Percentiles rank a stretch among this genome's conserved stretches.
Evolutionary conservation across 2,888 invertebrate genomes (phyloP).

Genomic region (Hypolimnas misippus): DNA sequence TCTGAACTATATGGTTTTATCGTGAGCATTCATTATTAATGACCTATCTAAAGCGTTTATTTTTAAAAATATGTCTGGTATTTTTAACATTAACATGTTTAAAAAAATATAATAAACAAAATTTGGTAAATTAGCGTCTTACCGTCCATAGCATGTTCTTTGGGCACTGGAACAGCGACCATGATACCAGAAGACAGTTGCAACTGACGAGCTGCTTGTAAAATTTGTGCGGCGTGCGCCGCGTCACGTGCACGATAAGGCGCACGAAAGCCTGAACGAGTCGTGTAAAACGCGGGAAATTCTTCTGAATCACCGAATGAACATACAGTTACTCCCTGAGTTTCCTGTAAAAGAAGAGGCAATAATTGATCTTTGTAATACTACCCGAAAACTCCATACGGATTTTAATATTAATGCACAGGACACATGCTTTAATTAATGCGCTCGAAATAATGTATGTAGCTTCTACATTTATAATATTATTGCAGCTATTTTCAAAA

Average conservation of each 20-base stretch:
- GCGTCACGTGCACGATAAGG: constrained; percentile 88
- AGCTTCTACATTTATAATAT: no score
- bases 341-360: constrained; percentile 86
- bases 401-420: no score
- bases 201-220: constrained; percentile 83
- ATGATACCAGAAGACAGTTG: constrained; percentile 89
- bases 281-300: constrained; percentile 98
- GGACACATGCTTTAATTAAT: no score
- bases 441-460: no score
- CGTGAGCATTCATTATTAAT: no score
- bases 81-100: no score
- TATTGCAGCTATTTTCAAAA: no score
- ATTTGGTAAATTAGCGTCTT: constrained; percentile 28
- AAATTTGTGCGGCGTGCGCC: constrained; percentile 88
- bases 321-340: constrained; percentile 96
- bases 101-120: no score
- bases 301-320: constrained; percentile 87
- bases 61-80: no score
- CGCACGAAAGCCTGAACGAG: constrained; percentile 88
- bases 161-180: constrained; percentile 95
- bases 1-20: no score
- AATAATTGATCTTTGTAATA: constrained; percentile 3
- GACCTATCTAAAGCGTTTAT: no score
- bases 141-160: constrained; percentile 86
- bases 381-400: no score